A percentile compares a stretch with the other conserved stretches of the same genome.
Conservation (phyloP, 2,797 vertebrate species). For the Galago senegalensis region DNA sequence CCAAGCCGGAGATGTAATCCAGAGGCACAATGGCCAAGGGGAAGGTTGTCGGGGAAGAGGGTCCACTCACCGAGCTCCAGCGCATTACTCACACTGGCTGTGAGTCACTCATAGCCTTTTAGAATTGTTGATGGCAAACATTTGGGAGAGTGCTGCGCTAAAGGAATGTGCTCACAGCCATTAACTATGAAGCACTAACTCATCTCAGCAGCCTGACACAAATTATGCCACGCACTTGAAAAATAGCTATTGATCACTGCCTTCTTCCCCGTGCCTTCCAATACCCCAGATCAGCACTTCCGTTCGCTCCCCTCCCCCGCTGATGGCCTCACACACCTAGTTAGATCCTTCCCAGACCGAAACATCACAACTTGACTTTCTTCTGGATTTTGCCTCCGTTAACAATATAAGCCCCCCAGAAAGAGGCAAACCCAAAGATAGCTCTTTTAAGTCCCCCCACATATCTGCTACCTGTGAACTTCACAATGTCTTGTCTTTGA, state of each 20-base stretch:
- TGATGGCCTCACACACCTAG: neutral
- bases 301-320: neutral
- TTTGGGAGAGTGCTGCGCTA: constrained; percentile 69
- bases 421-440: neutral
- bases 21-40: neutral
- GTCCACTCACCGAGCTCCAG: neutral
- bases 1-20: neutral
- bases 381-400: constrained; percentile 66
- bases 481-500: constrained; percentile 86
- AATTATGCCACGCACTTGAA: constrained; percentile 78
- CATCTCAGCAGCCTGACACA: constrained; percentile 81
- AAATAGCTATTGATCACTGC: constrained; percentile 83
- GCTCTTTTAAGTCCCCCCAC: constrained; percentile 70
- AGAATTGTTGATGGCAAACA: constrained; percentile 75
- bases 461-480: constrained; percentile 78
- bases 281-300: constrained; percentile 76
- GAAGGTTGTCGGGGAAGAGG: neutral
- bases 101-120: constrained; percentile 72
- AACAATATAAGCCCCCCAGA: constrained; percentile 66
- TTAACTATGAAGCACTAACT: constrained; percentile 80
- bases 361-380: neutral
- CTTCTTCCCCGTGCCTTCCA: constrained; percentile 70
- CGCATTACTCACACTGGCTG: constrained; percentile 48
- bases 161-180: constrained; percentile 71
- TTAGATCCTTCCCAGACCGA: constrained; percentile 34